phyloP scores from a whole-genome alignment of 2,888 invertebrate genomes.

The Patella caerulea region DNA sequence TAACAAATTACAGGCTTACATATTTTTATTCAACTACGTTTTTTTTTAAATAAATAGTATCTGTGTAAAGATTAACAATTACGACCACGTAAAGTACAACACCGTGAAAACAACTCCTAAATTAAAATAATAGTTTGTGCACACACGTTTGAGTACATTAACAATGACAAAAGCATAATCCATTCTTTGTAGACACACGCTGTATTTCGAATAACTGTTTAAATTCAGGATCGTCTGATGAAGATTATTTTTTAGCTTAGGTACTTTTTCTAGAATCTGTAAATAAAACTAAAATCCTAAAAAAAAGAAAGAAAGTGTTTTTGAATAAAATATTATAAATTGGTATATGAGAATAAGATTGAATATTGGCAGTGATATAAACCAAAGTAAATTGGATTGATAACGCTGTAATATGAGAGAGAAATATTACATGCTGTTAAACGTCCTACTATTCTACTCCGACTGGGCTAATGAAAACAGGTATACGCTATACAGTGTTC shows the following conservation, averaged over 20 bases:
- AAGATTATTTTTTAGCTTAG: not conserved
- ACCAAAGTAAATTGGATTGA: not conserved
- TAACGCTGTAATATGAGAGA: not conserved
- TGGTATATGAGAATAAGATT: no score
- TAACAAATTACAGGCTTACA: no score
- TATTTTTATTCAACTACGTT: no score
- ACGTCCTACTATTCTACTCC: not conserved
- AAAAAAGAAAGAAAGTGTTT: not conserved
- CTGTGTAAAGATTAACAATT: no score
- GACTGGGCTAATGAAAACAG: not conserved
- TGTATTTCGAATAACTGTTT: not conserved
- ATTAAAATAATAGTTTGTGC: no score
- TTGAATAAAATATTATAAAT: not conserved
- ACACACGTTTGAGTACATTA: no score
- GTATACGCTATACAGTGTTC: no score
- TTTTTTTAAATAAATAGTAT: no score
- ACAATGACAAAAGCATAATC: no score
- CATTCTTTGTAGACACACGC: no score
- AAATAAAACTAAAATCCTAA: constrained; percentile 28
- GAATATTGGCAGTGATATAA: not conserved
- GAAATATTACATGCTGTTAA: not conserved
- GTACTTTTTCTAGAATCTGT: constrained; percentile 28
- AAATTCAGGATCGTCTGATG: not conserved
- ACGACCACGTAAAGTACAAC: no score
- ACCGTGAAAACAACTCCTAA: no score